Base-by-base conservation (phyloP, 2,888 invertebrate species). In the Trissonchulus sp. region DNA sequence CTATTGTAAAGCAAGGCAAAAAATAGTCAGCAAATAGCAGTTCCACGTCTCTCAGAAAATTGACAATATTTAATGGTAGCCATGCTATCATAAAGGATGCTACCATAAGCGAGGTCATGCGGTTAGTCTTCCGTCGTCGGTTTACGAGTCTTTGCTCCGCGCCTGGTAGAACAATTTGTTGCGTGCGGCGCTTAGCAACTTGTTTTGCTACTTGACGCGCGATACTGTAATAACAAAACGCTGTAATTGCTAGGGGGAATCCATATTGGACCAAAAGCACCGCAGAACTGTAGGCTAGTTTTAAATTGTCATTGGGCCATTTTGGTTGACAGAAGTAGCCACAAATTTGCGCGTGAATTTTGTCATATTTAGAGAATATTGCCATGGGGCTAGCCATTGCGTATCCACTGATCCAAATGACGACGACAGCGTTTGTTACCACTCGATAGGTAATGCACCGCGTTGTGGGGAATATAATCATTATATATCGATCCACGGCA, bases 41-140 rank as follows among this genome's bases (percentile, higher is more conserved):
- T 15, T n/a, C 34, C 31, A 73, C 3, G 62, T 62, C 31, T 18
- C 65, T 2, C 30, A 31, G 77, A 68, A 85, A 79, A 72, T 84
- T 83, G 37, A 84, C 81, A 77, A 84, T 80, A 77, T 86, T 85
- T 63, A 86, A 80, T 1, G 85, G 85, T 78, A 86, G 80, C 86
- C 86, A 86, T 78, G 85, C 85, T 76, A 84, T 82, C 15, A 85
- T 83, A 80, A 86, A 86, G 74, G 85, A 85, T 69, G 83, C 82
- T 8, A 86, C 85, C 86, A 86, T 86, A 65, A 85, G 85, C 76
- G 85, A 85, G 76, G 86, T 81, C 86, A 86, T 86, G 77, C 83
- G 84, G 79, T 85, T 86, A 65, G 84, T 85, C 69, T 83, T 77
- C 38, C 82, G 79, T 76, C 85, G 84, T 8, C 84, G 77, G 60